Conservation (phyloP, 64 coral and sea anemone species). For the Pocillopora damicornis region DNA sequence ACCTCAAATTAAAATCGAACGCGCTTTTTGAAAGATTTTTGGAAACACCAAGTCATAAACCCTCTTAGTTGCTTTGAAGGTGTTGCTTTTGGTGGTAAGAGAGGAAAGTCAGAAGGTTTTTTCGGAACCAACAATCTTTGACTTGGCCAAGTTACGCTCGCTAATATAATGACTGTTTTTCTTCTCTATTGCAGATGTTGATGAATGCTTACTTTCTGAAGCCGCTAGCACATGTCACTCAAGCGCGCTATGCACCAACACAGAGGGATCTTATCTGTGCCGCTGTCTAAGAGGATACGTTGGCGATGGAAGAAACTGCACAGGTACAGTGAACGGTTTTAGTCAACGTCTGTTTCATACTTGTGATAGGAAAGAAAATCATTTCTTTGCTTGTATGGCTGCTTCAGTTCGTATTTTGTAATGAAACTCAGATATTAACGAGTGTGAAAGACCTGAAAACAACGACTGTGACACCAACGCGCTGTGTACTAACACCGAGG, state of each 20-base stretch:
- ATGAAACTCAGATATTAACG: slow-evolving; percentile 18
- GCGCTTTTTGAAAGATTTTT: too few relatives aligned
- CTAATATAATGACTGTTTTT: neutral
- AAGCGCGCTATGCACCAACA: slow-evolving; percentile 10
- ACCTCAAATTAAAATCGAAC: too few relatives aligned
- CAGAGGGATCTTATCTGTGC: slow-evolving; percentile 7
- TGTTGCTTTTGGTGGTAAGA: too few relatives aligned
- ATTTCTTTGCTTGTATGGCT: too few relatives aligned
- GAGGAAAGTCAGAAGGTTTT: too few relatives aligned
- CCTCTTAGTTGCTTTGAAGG: too few relatives aligned
- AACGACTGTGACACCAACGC: slow-evolving; percentile 62
- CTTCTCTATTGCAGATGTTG: slow-evolving; percentile 10
- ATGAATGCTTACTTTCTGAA: slow-evolving; percentile 2
- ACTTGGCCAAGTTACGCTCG: too few relatives aligned
- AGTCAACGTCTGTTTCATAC: too few relatives aligned
- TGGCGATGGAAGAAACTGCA: slow-evolving; percentile 15
- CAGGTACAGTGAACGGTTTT: neutral
- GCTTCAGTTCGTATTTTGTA: too few relatives aligned
- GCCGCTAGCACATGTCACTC: neutral
- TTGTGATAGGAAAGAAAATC: too few relatives aligned
- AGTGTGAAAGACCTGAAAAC: slow-evolving; percentile 16
- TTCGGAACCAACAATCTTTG: too few relatives aligned
- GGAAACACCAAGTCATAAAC: too few relatives aligned
- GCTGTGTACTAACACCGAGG: slow-evolving; percentile 64
- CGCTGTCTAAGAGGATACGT: slow-evolving; percentile 7